phyloP scores from a whole-genome alignment of 2,797 vertebrate genomes.

The Lindbergichthys nudifrons region DNA sequence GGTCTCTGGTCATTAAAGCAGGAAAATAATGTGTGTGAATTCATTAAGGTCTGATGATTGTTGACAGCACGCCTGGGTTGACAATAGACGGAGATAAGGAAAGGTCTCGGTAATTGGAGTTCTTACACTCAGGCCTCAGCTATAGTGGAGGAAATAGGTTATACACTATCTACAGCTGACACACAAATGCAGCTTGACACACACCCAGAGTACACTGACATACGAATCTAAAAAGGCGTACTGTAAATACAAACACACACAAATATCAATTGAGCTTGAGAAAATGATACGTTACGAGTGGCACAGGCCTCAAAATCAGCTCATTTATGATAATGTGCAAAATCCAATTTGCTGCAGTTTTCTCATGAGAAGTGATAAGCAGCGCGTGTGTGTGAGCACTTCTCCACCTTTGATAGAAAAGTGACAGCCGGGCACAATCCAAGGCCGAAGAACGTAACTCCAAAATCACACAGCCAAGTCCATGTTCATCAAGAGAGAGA shows the following conservation, averaged over 20 bases:
- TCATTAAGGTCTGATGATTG: slow-evolving; percentile 73
- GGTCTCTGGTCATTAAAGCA: slow-evolving; percentile 78
- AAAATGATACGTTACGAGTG: slow-evolving; percentile 48
- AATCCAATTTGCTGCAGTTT: slow-evolving; percentile 62
- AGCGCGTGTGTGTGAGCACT: not conserved
- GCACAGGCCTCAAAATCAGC: slow-evolving; percentile 50
- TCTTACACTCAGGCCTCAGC: slow-evolving; percentile 43
- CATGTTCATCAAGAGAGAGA: slow-evolving; percentile 71
- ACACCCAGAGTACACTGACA: slow-evolving; percentile 8
- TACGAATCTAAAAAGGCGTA: slow-evolving; percentile 19
- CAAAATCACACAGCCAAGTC: slow-evolving; percentile 61
- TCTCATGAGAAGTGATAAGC: slow-evolving; percentile 62
- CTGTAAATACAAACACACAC: slow-evolving; percentile 27
- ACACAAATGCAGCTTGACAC: slow-evolving; percentile 29
- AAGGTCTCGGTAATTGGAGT: slow-evolving; percentile 65
- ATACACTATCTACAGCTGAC: slow-evolving; percentile 45
- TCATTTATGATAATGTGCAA: slow-evolving; percentile 61
- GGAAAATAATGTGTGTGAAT: slow-evolving; percentile 72
- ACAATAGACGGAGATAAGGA: slow-evolving; percentile 64
- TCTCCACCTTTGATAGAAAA: slow-evolving; percentile 60
- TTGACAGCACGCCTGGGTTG: slow-evolving; percentile 54
- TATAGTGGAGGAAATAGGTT: slow-evolving; percentile 53
- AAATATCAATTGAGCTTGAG: slow-evolving; percentile 47
- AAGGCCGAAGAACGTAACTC: slow-evolving; percentile 35
- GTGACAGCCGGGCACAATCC: slow-evolving; percentile 58